Conservation (phyloP, 2,113 vertebrate species). For the Urocolius indicus region DNA sequence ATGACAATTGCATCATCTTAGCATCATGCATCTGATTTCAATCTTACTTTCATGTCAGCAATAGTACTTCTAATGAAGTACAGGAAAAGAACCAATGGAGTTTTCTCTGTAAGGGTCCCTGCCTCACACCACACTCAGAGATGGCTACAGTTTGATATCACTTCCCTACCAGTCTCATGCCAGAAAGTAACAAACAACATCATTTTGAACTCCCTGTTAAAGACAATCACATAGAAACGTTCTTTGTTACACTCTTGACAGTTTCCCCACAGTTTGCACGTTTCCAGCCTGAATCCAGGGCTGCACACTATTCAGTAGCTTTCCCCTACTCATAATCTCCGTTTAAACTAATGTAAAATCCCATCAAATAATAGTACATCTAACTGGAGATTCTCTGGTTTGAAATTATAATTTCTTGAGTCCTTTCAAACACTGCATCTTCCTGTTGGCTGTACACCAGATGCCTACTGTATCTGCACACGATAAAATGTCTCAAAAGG, state of each 20-base stretch:
- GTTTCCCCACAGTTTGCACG: neutral
- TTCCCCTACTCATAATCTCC: neutral
- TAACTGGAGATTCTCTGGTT: neutral
- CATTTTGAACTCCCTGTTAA: neutral
- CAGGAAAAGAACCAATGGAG: neutral
- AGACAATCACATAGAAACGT: neutral
- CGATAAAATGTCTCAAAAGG: constrained; percentile 70
- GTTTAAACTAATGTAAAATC: neutral
- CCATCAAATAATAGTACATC: neutral
- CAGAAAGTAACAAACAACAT: neutral
- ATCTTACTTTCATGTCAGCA: neutral
- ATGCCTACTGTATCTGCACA: constrained; percentile 52
- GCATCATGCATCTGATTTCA: neutral
- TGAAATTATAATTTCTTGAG: constrained; percentile 7
- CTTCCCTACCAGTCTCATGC: neutral
- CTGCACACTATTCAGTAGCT: neutral
- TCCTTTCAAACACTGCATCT: constrained; percentile 41
- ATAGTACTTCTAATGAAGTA: neutral
- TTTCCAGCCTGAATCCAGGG: neutral
- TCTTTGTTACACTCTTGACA: neutral
- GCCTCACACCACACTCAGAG: neutral
- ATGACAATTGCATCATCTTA: neutral
- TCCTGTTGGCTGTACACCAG: constrained; percentile 65
- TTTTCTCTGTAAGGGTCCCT: neutral
- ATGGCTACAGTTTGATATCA: neutral